Evolutionary conservation across 64 coral and sea anemone species (phyloP).

Genomic region (Montipora efflorescens): DNA sequence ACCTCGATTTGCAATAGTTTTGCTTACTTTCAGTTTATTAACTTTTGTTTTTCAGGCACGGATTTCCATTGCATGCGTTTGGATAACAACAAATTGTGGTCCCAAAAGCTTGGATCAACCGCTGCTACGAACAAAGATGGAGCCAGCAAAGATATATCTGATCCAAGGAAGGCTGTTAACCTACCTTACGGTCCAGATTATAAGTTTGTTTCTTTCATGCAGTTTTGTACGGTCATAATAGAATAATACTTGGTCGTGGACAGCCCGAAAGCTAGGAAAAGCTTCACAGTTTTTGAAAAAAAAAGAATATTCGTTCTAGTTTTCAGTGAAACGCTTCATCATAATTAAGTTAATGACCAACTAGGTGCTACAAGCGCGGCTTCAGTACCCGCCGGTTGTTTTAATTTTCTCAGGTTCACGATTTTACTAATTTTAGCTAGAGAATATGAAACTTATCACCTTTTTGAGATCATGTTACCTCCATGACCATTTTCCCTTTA

Average conservation of each 20-base stretch:
- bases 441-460: too few species aligned
- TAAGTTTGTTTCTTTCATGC: constrained; percentile 36
- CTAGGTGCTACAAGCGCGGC: too few species aligned
- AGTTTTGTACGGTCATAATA: constrained; percentile 22
- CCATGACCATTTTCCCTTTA: too few species aligned
- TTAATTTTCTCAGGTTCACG: too few species aligned
- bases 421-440: too few species aligned
- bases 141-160: neutral
- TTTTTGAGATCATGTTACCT: too few species aligned
- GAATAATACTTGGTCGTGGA: neutral
- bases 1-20: neutral
- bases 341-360: too few species aligned
- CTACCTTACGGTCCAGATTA: neutral
- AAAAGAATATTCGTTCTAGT: too few species aligned
- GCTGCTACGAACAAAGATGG: neutral
- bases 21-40: neutral
- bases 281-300: too few species aligned
- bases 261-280: too few species aligned
- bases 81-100: neutral
- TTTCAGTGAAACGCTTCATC: too few species aligned
- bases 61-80: constrained; percentile 30
- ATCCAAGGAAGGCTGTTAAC: constrained; percentile 1
- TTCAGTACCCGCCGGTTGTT: too few species aligned
- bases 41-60: neutral
- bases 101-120: constrained; percentile 2